phyloP scores from a whole-genome alignment of 2,797 vertebrate genomes.

The Calcarius lapponicus region DNA sequence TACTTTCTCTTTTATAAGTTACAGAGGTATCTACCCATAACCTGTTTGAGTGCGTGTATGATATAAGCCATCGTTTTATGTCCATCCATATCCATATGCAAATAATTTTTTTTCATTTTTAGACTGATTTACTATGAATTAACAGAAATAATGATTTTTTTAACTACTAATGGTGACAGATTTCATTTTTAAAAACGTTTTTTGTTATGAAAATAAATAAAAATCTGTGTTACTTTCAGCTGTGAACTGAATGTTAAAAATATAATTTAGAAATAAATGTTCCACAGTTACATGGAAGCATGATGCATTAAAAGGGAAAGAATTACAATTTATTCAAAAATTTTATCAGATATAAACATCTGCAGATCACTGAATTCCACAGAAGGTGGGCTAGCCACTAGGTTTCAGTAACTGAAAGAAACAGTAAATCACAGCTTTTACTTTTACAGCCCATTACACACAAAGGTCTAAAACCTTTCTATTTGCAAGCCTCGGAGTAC shows the following conservation, averaged over 20 bases:
- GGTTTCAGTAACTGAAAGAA: slow-evolving; percentile 9
- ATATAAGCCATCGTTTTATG: background rate
- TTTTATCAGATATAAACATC: background rate
- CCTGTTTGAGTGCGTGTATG: background rate
- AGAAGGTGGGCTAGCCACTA: background rate
- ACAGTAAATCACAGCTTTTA: slow-evolving; percentile 38
- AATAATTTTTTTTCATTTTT: background rate
- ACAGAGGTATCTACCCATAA: background rate
- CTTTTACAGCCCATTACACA: slow-evolving; percentile 42
- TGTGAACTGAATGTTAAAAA: background rate
- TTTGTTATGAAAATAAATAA: background rate
- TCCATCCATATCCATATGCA: background rate
- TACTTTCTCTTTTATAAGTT: background rate
- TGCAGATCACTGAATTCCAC: background rate
- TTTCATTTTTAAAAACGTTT: background rate
- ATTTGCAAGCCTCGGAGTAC: slow-evolving; percentile 13
- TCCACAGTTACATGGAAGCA: background rate
- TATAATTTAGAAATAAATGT: background rate
- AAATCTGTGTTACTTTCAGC: background rate
- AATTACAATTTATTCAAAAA: background rate
- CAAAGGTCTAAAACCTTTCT: slow-evolving; percentile 26
- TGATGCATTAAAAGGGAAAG: background rate
- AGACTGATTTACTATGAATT: background rate
- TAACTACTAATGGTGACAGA: background rate
- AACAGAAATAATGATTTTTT: background rate